Evolutionary conservation across 2,113 vertebrate species (phyloP), one percentile per base, ranked within the genome.

Genomic region (Corythornis vintsioides): DNA sequence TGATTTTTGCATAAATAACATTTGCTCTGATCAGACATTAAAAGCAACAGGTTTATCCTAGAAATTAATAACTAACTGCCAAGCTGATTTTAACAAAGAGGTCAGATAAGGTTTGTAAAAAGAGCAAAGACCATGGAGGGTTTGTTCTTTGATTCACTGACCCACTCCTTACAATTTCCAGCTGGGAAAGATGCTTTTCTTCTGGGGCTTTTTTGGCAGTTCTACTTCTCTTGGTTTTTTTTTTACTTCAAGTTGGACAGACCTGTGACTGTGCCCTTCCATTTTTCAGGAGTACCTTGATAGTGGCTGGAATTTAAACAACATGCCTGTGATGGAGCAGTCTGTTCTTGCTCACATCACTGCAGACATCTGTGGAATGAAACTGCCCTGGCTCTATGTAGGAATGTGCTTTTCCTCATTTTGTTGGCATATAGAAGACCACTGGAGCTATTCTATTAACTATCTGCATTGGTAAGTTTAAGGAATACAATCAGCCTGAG

Each of bases 351-450:
- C 99, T 78, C 99, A 99, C 55, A 99, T 99, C 73, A 99, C 99
- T 16, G 99, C 99, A 5, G 99, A 99, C 96, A 99, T 99, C 93
- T 99, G 99, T 86, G 99, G 99, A 71, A 99, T 99, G 99, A 99
- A 99, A 11, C 96, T 99, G 70, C 99, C 99, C 3, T 99, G 99
- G 99, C 97, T 99, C 3, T 99, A 99, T 2, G 99, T 99, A 8
- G 99, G 99, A 89, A 99, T 99, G 99, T 99, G 99, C 96, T 99
- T 99, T 96, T 99, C 99, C 50, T 99, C 99, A 13, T 99, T 99
- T 96, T 99, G 99, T 91, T 99, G 99, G 99, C 99, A 99, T 93
- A 99, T 99, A 45, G 99, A 99, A 94, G 99, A 99, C 97, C 99
- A 99, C 81, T 99, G 99, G 99, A 99, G 99, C 97, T 99, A 99